Conservation (phyloP, 2,797 vertebrate species). For the Manis pentadactyla region DNA sequence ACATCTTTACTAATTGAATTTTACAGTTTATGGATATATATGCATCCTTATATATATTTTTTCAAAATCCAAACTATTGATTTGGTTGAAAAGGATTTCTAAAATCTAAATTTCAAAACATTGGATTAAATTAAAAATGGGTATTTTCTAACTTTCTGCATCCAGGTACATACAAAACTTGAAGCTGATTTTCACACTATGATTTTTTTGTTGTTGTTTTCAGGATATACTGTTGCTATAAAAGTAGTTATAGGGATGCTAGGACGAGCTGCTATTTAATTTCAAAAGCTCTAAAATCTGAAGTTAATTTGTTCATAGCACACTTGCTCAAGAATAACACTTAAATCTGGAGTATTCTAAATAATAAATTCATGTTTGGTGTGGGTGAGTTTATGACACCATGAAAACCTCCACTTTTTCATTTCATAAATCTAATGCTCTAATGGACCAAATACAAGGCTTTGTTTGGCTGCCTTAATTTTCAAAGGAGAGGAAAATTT, state of each 20-base stretch:
- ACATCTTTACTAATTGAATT: background rate
- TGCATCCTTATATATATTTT: background rate
- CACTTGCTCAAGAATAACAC: constrained; percentile 13
- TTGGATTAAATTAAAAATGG: constrained; percentile 12
- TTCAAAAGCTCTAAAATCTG: constrained; percentile 30
- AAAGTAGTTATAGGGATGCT: background rate
- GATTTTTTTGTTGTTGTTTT: constrained; percentile 13
- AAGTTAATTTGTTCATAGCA: constrained; percentile 44
- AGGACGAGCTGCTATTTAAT: background rate
- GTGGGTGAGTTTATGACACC: constrained; percentile 31
- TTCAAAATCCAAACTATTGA: background rate
- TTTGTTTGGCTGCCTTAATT: constrained; percentile 55
- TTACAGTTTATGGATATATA: background rate
- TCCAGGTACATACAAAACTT: background rate
- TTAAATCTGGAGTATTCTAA: constrained; percentile 50
- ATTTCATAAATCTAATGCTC: constrained; percentile 52
- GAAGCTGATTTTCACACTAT: constrained; percentile 9
- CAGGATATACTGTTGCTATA: background rate
- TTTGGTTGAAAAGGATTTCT: constrained; percentile 48
- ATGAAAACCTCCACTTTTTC: constrained; percentile 44
- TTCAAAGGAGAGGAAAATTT: constrained; percentile 69
- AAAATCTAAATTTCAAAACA: background rate
- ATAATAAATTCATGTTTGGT: constrained; percentile 21
- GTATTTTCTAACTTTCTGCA: constrained; percentile 26
- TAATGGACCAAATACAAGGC: constrained; percentile 16